A percentile compares a stretch with the other conserved stretches of the same genome.
Conservation (phyloP, 2,797 vertebrate species). For the Hippopotamyrus pictus region DNA sequence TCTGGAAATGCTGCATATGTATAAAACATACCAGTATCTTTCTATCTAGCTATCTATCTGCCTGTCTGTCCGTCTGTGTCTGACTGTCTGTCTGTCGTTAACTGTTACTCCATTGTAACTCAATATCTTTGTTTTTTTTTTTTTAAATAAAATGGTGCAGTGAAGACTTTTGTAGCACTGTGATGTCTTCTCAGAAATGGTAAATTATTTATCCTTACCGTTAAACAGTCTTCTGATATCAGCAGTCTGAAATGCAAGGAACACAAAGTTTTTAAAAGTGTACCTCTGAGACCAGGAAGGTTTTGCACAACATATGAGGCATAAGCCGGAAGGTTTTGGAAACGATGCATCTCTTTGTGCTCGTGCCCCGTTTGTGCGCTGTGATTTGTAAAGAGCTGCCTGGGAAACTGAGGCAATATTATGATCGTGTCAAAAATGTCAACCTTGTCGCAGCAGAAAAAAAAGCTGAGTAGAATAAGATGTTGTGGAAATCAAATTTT, state of each 20-base stretch:
- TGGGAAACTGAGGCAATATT: background rate
- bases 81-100: background rate
- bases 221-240: slow-evolving; percentile 64
- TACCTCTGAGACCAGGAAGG: background rate
- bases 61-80: too few species aligned
- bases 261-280: slow-evolving; percentile 16
- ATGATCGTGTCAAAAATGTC: background rate
- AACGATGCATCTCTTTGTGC: background rate
- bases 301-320: background rate
- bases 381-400: background rate
- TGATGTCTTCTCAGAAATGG: slow-evolving; percentile 52
- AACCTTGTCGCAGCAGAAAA: background rate
- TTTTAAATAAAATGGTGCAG: background rate
- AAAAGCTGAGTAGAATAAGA: background rate
- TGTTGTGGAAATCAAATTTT: background rate
- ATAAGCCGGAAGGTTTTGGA: background rate
- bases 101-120: background rate
- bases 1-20: background rate
- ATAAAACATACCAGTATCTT: background rate
- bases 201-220: slow-evolving; percentile 57
- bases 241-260: slow-evolving; percentile 52
- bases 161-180: slow-evolving; percentile 30
- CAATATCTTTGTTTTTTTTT: background rate
- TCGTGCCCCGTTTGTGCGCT: background rate
- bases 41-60: too few species aligned